phyloP scores from a whole-genome alignment of 2,113 vertebrate genomes.

The Plecotus auritus region DNA sequence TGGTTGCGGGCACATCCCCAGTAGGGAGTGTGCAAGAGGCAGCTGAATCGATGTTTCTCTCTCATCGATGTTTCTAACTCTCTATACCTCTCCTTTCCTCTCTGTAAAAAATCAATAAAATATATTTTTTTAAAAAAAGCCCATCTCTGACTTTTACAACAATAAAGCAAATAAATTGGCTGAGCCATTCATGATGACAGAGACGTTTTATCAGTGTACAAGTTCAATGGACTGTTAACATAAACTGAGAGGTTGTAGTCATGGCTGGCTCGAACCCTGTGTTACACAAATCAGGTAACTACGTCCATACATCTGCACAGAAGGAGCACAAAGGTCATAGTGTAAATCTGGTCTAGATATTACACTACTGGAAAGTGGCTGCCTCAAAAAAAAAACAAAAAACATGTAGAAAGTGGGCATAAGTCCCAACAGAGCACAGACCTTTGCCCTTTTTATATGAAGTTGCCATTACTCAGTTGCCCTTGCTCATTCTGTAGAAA shows the following conservation, averaged over 20 bases:
- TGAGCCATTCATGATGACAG: fast-evolving
- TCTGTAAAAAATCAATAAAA: no score
- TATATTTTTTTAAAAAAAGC: background rate
- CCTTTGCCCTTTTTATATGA: background rate
- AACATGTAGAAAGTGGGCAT: background rate
- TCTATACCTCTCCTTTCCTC: no score
- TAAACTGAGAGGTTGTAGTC: background rate
- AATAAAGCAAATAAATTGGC: background rate
- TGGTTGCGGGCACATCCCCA: no score
- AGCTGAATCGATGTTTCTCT: no score
- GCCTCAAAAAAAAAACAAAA: background rate
- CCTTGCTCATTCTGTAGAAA: no score
- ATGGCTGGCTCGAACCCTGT: background rate
- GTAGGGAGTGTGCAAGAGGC: no score
- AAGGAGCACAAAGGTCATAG: background rate
- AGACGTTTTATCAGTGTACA: background rate
- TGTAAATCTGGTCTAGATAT: background rate
- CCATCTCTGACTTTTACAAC: background rate
- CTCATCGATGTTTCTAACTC: no score
- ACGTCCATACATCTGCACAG: fast-evolving
- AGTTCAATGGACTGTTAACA: background rate
- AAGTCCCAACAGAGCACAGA: background rate
- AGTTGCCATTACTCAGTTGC: background rate
- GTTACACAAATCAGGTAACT: background rate
- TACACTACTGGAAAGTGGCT: background rate